Conservation (phyloP, 2,113 vertebrate genomes). For the Serilophus lunatus region DNA sequence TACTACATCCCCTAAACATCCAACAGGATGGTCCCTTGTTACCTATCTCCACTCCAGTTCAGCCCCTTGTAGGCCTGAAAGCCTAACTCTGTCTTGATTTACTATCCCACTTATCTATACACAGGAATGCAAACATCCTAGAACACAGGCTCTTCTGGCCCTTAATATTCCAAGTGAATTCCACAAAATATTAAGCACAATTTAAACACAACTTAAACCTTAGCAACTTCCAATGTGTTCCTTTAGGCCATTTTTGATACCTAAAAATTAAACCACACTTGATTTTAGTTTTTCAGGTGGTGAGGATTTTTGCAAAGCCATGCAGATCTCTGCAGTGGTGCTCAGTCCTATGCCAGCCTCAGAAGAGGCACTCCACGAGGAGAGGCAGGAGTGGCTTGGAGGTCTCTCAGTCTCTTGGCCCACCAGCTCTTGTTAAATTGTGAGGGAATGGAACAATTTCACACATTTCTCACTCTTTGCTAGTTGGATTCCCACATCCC, state of each 20-base stretch:
- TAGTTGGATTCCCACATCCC: no score
- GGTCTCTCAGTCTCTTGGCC: background rate
- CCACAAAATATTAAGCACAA: no score
- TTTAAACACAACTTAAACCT: no score
- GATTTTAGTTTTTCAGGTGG: accelerated
- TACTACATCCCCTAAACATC: no score
- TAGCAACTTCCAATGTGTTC: accelerated
- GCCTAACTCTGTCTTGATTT: no score
- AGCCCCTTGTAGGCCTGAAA: no score
- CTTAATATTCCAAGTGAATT: no score
- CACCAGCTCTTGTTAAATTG: background rate
- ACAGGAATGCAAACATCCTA: no score
- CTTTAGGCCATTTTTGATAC: accelerated
- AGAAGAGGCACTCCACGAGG: background rate
- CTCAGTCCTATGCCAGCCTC: background rate
- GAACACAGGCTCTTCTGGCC: no score
- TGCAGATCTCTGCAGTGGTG: accelerated
- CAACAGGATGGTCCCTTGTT: no score
- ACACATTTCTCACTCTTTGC: accelerated
- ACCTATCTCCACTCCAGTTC: no score
- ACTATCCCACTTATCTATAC: no score
- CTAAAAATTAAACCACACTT: accelerated
- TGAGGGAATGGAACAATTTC: background rate
- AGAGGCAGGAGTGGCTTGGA: background rate
- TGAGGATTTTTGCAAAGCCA: accelerated